A percentile compares a stretch with the other conserved stretches of the same genome.
Evolutionary conservation across 92 coral and sea anemone species (phyloP).

Genomic region (Meandrina meandrites): DNA sequence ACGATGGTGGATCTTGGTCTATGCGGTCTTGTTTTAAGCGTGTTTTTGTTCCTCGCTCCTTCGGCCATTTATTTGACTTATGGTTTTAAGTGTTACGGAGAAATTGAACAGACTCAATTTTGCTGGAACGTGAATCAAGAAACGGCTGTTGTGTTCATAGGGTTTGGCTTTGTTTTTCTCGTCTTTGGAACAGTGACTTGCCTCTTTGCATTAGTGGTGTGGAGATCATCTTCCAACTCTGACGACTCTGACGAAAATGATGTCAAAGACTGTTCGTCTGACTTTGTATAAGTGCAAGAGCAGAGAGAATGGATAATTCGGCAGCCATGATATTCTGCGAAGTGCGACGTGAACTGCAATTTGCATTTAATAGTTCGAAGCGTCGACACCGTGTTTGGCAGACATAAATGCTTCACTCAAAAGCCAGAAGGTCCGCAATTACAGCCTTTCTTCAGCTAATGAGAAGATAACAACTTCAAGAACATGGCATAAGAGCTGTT

Average conservation of each 20-base stretch:
- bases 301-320: not conserved
- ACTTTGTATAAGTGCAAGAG: slow-evolving; percentile 8
- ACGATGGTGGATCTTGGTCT: slow-evolving; percentile 36
- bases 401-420: no score
- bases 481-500: not conserved
- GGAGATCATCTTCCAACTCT: slow-evolving; percentile 4
- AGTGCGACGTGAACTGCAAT: not conserved
- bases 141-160: slow-evolving; percentile 16
- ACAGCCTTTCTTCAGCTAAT: not conserved
- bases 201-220: slow-evolving; percentile 8
- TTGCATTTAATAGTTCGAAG: not conserved
- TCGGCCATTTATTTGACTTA: slow-evolving; percentile 25
- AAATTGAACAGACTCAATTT: not conserved
- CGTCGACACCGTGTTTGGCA: not conserved
- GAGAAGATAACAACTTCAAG: not conserved
- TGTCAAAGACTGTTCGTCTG: not conserved
- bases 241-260: not conserved
- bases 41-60: slow-evolving; percentile 17
- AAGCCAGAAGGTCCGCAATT: not conserved
- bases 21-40: slow-evolving; percentile 30
- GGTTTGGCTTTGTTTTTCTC: slow-evolving; percentile 34
- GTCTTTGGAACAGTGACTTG: slow-evolving; percentile 31
- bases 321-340: not conserved
- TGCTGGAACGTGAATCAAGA: slow-evolving; percentile 31
- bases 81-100: slow-evolving; percentile 9